A percentile compares a stretch with the other conserved stretches of the same genome.
Conservation (phyloP, 2,113 vertebrate species). For the Tretioscincus oriximinensis region DNA sequence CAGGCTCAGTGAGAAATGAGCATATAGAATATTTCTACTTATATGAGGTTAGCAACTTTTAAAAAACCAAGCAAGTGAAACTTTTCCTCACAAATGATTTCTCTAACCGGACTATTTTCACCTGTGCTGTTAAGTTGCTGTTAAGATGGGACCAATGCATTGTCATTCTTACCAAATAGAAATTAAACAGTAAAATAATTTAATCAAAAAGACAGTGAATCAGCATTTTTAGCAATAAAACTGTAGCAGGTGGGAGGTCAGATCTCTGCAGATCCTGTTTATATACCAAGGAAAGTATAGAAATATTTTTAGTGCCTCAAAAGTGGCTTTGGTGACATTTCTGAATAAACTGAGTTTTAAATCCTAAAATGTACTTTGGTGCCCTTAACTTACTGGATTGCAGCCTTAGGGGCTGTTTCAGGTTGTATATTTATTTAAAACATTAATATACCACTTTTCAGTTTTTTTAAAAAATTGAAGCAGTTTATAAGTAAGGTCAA, state of each 20-base stretch:
- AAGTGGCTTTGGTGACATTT: too few species aligned
- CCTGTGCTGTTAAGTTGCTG: not conserved
- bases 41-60: not conserved
- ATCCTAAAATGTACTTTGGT: too few species aligned
- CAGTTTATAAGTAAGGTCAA: too few species aligned
- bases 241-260: not conserved
- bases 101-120: not conserved
- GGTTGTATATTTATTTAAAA: too few species aligned
- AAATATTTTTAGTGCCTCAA: not conserved
- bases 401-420: too few species aligned
- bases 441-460: not conserved
- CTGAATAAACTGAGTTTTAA: too few species aligned
- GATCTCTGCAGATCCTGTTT: not conserved
- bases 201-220: not conserved
- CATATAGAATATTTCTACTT: fast-evolving
- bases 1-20: not conserved
- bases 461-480: not conserved
- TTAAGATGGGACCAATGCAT: not conserved
- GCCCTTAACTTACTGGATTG: too few species aligned
- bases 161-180: not conserved
- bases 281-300: not conserved
- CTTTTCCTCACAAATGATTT: not conserved
- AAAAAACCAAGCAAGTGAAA: not conserved
- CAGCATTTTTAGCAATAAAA: not conserved
- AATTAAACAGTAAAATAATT: not conserved